A percentile compares a stretch with the other conserved stretches of the same genome.
phyloP scores from a whole-genome alignment of 2,797 vertebrate genomes.

The Danionella dracula region DNA sequence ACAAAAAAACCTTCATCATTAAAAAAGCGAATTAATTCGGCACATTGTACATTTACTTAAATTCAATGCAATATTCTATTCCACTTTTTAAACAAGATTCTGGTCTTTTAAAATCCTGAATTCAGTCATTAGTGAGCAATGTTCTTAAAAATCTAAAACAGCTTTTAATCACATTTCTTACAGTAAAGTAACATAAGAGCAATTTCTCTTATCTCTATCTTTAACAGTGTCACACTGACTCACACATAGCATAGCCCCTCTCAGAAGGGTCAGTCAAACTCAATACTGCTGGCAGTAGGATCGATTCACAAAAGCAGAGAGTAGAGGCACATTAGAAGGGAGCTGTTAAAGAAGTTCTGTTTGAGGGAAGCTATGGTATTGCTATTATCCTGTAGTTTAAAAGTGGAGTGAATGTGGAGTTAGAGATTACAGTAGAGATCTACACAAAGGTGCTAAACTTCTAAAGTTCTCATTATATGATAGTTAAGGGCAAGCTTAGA shows the following conservation, averaged over 20 bases:
- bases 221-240: constrained; percentile 14
- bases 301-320: constrained; percentile 26
- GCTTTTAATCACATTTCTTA: constrained; percentile 13
- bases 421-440: constrained; percentile 41
- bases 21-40: too few species aligned
- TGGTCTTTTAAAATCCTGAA: too few species aligned
- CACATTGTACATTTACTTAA: too few species aligned
- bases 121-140: too few species aligned
- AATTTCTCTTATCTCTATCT: constrained; percentile 35
- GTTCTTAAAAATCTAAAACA: not conserved
- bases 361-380: constrained; percentile 16
- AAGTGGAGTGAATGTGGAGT: constrained; percentile 14
- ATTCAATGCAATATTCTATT: too few species aligned
- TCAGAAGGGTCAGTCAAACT: constrained; percentile 16
- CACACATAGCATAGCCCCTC: constrained; percentile 31
- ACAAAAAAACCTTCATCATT: too few species aligned
- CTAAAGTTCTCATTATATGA: constrained; percentile 7
- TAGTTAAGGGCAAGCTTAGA: not conserved
- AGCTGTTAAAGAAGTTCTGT: constrained; percentile 31
- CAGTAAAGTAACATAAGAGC: constrained; percentile 2
- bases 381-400: not conserved
- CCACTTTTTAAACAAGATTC: too few species aligned
- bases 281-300: constrained; percentile 29
- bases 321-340: constrained; percentile 14
- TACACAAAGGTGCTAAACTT: constrained; percentile 24